Evolutionary conservation across 1,140 invertebrate genomes (phyloP), one percentile per base, ranked within the genome.

Genomic region (Drosophila azteca): DNA sequence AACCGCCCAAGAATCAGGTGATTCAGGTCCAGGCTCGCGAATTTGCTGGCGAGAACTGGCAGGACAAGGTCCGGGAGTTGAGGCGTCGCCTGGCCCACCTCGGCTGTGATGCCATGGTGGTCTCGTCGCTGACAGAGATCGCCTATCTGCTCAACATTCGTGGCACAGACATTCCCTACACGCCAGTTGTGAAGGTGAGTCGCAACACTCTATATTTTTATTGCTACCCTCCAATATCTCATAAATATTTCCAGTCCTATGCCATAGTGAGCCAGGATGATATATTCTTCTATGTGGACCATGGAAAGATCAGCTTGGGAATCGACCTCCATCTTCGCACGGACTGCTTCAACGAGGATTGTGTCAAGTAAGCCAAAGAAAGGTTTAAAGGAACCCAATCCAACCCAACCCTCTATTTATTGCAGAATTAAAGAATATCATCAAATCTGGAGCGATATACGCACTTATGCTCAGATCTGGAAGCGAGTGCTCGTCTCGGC

Each of bases 91-190:
- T 98, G 81, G 92, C 93, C 24, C 90, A 94, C 0, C 90, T 94
- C 29, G 94, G 93, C 5, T 96, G 94, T 3, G 95, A 97, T 79
- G 95, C 96, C 0, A 94, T 98, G 90, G 93, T 99, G 7, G 93
- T 99, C 1, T 98, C 97, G 0, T 95, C 97, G 2, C 91, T 99
- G 39, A 97, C 98, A 81, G 97, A 99, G 92, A 96, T 98, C 15
- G 97, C 97, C 1, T 99, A 98, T 96, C 92, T 99, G 5, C 93
- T 99, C 15, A 99, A 99, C 91, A 94, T 99, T n/a, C 94, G 99
- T 6, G 98, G 98, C 4, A 94, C 94, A 53, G 98, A 99, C 92
- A 94, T 98, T 65, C 96, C 96, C 0, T 96, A 95, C 85, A 97
- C 96, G 26, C 98, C 98, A 0, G 95, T 98, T 92, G 97, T 93